A percentile compares a stretch with the other conserved stretches of the same genome.
These are phyloP conservation scores for Ctenopoma multispine DNA, from an alignment of 2,797 vertebrate species.

Conservation along the genomic window DNA sequence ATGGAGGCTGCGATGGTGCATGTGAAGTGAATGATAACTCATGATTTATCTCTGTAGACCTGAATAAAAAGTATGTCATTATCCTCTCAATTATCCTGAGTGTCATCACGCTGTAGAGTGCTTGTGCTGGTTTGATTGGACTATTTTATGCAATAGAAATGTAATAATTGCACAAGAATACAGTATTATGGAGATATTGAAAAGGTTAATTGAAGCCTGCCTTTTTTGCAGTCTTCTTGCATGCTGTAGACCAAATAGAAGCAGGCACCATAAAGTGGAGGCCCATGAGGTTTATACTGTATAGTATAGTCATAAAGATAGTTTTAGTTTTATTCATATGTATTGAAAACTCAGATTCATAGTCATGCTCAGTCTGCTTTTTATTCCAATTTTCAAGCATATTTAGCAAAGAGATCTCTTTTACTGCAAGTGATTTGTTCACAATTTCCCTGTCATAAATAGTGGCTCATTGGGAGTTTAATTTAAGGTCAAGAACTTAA, in stretches of 20 bases:
- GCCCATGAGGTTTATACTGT: background rate
- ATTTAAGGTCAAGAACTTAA: conserved; percentile 33
- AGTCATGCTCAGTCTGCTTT: conserved; percentile 9
- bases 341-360: conserved; percentile 18
- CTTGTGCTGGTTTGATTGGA: conserved; percentile 11
- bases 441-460: background rate
- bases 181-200: background rate
- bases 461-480: conserved; percentile 24
- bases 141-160: conserved; percentile 3
- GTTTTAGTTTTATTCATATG: conserved; percentile 48
- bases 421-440: background rate
- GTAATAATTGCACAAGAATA: conserved; percentile 3
- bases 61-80: conserved; percentile 10
- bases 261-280: background rate
- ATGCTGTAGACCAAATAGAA: background rate
- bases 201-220: background rate
- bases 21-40: conserved; percentile 7
- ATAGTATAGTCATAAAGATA: too few relatives aligned
- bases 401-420: conserved; percentile 14
- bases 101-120: background rate
- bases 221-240: background rate
- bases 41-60: background rate
- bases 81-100: conserved; percentile 7
- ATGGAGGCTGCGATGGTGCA: background rate
- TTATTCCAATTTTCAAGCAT: conserved; percentile 43